These are phyloP conservation scores for Ectropis crepuscularia DNA, from an alignment of 2,888 invertebrate species.

Conservation along the genomic window DNA sequence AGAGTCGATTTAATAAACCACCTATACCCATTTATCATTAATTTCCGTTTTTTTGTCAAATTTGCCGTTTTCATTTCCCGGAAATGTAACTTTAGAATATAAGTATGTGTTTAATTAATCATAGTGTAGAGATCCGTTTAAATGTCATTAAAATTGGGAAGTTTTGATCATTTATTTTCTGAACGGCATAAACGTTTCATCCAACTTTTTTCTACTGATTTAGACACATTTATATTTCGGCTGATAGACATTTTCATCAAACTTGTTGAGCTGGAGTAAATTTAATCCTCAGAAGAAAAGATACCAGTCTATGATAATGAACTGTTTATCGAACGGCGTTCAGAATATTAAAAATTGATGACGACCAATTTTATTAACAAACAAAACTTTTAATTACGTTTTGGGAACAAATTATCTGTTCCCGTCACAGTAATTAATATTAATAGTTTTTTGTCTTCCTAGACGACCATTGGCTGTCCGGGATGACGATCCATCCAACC, in stretches of 20 bases:
- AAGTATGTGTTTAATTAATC: too few relatives aligned
- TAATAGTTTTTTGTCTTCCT: conserved; percentile 55
- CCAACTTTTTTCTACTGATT: too few relatives aligned
- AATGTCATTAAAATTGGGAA: too few relatives aligned
- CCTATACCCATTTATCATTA: too few relatives aligned
- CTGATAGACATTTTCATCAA: neutral
- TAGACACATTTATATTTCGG: too few relatives aligned
- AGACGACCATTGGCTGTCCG: conserved; percentile 32
- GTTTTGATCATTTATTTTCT: too few relatives aligned
- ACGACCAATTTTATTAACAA: conserved; percentile 53
- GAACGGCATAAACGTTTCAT: too few relatives aligned
- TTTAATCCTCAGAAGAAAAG: neutral
- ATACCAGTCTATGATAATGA: conserved; percentile 7
- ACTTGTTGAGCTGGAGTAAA: neutral
- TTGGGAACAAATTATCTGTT: conserved; percentile 48
- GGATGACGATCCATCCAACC: conserved; percentile 54
- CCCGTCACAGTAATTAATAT: conserved; percentile 68
- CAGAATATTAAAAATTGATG: conserved; percentile 13
- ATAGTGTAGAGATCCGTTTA: too few relatives aligned
- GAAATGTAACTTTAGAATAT: too few relatives aligned
- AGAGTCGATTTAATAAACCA: too few relatives aligned
- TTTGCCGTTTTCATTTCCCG: too few relatives aligned
- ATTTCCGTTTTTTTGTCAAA: too few relatives aligned
- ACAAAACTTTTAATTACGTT: conserved; percentile 52
- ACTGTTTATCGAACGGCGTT: conserved; percentile 9